phyloP scores from a whole-genome alignment of 23 tunicate species.

The Trididemnum clinides region DNA sequence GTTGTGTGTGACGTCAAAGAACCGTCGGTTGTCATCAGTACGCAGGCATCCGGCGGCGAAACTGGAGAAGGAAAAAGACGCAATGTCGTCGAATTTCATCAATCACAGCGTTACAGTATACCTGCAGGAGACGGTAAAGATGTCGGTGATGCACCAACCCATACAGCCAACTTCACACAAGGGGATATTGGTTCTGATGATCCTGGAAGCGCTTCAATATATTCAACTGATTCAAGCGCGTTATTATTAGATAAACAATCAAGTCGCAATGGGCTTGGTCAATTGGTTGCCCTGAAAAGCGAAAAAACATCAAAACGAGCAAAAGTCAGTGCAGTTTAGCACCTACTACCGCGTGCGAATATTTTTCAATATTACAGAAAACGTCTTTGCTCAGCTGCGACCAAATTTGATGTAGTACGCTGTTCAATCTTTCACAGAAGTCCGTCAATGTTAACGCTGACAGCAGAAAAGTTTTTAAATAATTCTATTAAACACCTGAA shows the following conservation, averaged over 20 bases:
- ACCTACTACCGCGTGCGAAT: too few relatives aligned
- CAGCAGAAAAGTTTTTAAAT: too few relatives aligned
- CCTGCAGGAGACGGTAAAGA: neutral
- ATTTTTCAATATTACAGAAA: too few relatives aligned
- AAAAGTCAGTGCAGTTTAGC: too few relatives aligned
- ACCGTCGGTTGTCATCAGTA: neutral
- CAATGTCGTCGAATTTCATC: slow-evolving; percentile 35
- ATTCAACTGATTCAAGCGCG: neutral
- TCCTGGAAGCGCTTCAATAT: neutral
- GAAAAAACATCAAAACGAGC: too few relatives aligned
- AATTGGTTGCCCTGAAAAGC: too few relatives aligned
- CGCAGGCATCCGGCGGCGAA: neutral
- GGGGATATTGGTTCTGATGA: neutral
- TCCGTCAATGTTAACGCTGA: too few relatives aligned
- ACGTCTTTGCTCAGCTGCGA: too few relatives aligned
- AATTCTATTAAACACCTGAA: too few relatives aligned
- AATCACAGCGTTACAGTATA: neutral
- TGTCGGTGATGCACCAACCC: slow-evolving; percentile 1
- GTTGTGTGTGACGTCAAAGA: neutral
- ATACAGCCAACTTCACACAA: neutral
- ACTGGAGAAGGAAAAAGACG: neutral
- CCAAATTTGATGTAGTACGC: too few relatives aligned
- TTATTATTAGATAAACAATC: neutral
- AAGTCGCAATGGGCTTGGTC: neutral
- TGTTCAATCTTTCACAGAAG: too few relatives aligned